A percentile compares a stretch with the other conserved stretches of the same genome.
Evolutionary conservation across 2,797 vertebrate genomes (phyloP).

Genomic region (Limnodromus scolopaceus): DNA sequence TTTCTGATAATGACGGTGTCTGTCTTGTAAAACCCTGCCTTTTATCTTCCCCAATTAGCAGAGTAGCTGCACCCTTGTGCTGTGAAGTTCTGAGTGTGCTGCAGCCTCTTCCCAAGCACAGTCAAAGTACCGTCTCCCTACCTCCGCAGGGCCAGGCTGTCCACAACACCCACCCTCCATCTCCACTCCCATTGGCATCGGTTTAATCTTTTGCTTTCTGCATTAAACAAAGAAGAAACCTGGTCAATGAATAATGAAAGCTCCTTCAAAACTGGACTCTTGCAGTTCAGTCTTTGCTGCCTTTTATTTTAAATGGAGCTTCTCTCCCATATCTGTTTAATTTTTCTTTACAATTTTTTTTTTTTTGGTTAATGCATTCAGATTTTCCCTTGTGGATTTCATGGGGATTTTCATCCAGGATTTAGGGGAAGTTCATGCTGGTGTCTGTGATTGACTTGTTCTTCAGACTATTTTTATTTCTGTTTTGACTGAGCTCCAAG

Average conservation of each 20-base stretch:
- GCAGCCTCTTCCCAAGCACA: conserved; percentile 27
- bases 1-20: conserved; percentile 59
- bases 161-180: conserved; percentile 34
- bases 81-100: conserved; percentile 61
- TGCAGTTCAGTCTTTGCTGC: not conserved
- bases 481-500: not conserved
- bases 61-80: conserved; percentile 60
- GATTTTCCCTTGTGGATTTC: conserved; percentile 48
- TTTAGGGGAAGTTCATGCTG: not conserved
- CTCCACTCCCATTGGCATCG: not conserved
- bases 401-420: conserved; percentile 17
- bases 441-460: not conserved
- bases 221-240: conserved; percentile 40
- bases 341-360: too few species aligned
- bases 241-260: conserved; percentile 70
- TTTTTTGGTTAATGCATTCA: conserved; percentile 32
- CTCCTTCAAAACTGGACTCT: conserved; percentile 48
- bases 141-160: conserved; percentile 13
- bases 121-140: conserved; percentile 35
- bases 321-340: conserved; percentile 41
- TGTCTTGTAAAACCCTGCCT: conserved; percentile 62
- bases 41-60: conserved; percentile 77
- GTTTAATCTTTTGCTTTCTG: conserved; percentile 68
- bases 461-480: not conserved
- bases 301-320: conserved; percentile 65